phyloP scores from a whole-genome alignment of 2,113 vertebrate species.

The Ictidomys tridecemlineatus region DNA sequence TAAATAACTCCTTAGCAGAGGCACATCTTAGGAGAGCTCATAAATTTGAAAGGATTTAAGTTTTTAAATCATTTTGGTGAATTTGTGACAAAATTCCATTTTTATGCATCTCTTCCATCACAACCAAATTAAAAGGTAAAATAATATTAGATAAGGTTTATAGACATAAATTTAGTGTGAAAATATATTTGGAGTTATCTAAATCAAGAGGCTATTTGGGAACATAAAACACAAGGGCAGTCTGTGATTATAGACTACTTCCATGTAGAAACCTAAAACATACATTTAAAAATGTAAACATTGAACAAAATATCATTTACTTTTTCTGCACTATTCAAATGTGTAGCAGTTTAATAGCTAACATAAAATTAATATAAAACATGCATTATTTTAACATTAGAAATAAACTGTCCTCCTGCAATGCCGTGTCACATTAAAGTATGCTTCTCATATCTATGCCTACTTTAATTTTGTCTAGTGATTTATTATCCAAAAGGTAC shows the following conservation, averaged over 20 bases:
- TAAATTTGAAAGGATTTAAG: not conserved
- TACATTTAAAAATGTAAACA: conserved; percentile 50
- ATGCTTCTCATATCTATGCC: not conserved
- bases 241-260: not conserved
- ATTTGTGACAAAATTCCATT: not conserved
- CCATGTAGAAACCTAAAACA: conserved; percentile 12
- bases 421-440: not conserved
- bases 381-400: not conserved
- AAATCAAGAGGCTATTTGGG: not conserved
- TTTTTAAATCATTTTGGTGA: not conserved
- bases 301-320: not conserved
- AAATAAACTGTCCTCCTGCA: not conserved
- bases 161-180: not conserved
- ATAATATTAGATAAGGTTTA: not conserved
- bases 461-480: not conserved
- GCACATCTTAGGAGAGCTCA: not conserved
- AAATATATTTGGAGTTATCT: conserved; percentile 7
- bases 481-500: conserved; percentile 41
- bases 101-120: not conserved
- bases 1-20: not conserved
- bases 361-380: conserved; percentile 30
- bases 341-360: not conserved
- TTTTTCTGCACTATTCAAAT: conserved; percentile 13
- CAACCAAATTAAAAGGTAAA: not conserved
- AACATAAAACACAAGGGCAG: not conserved